A percentile compares a stretch with the other conserved stretches of the same genome.
Conservation (phyloP, 2,888 invertebrate genomes). For the Mellilla xanthometata region DNA sequence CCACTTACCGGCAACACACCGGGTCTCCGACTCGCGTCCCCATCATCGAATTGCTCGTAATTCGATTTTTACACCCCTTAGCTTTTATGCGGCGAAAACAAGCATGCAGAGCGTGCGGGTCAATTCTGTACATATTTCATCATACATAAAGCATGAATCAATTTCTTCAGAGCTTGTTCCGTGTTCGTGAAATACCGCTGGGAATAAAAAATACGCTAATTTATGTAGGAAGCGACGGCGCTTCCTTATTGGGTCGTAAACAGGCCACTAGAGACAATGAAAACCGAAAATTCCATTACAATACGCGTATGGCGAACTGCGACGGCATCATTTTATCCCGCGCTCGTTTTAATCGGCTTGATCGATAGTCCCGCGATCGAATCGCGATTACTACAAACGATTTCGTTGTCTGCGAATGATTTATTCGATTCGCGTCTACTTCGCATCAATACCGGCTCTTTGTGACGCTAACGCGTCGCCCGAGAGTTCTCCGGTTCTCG, state of each 20-base stretch:
- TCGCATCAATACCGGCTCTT: slow-evolving; percentile 53
- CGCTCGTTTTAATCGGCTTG: slow-evolving; percentile 43
- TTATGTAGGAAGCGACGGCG: slow-evolving; percentile 4
- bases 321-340: slow-evolving; percentile 35
- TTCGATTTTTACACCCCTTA: slow-evolving; percentile 34
- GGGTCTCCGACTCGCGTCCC: slow-evolving; percentile 40
- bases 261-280: slow-evolving; percentile 9
- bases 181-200: slow-evolving; percentile 8
- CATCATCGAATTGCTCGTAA: slow-evolving; percentile 38
- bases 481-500: slow-evolving; percentile 40
- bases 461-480: slow-evolving; percentile 54
- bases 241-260: slow-evolving; percentile 14
- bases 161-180: slow-evolving; percentile 11
- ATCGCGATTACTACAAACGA: slow-evolving; percentile 51
- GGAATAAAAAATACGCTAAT: slow-evolving; percentile 11
- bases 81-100: slow-evolving; percentile 21
- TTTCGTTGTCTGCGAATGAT: slow-evolving; percentile 56
- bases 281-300: slow-evolving; percentile 10
- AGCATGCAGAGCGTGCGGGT: slow-evolving; percentile 11
- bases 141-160: slow-evolving; percentile 6
- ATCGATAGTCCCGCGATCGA: slow-evolving; percentile 59
- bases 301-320: slow-evolving; percentile 26
- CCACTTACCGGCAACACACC: slow-evolving; percentile 50
- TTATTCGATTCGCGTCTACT: slow-evolving; percentile 62
- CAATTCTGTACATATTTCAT: slow-evolving; percentile 8